Evolutionary conservation across 23 tunicate species (phyloP).

Genomic region (Diplosoma virens): DNA sequence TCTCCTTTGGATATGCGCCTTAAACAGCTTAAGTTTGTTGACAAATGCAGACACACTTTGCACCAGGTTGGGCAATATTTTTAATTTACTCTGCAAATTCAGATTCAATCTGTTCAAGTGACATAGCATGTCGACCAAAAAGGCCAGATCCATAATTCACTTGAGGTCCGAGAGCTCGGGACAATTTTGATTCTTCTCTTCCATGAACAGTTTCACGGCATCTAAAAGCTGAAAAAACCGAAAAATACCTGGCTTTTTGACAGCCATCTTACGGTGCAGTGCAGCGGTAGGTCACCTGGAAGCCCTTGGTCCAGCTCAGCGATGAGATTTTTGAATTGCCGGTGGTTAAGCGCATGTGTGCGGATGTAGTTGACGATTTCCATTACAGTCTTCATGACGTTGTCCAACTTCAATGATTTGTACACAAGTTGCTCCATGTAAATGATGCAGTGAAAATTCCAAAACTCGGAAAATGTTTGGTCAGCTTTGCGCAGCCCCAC

Average conservation of each 20-base stretch:
- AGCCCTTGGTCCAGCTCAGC: constrained; percentile 57
- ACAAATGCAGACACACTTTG: constrained; percentile 43
- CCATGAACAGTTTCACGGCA: constrained; percentile 54
- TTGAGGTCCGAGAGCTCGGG: constrained; percentile 58
- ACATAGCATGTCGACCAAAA: constrained; percentile 39
- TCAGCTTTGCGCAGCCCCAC: constrained; percentile 52
- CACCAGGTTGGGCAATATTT: constrained; percentile 51
- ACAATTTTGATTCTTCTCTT: constrained; percentile 39
- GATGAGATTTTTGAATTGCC: constrained; percentile 44
- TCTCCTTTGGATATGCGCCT: constrained; percentile 48
- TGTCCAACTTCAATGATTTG: constrained; percentile 43
- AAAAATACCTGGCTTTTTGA: constrained; percentile 48
- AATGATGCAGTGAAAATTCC: constrained; percentile 47
- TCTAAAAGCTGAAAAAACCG: constrained; percentile 44
- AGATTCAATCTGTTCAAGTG: constrained; percentile 54
- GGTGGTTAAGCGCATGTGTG: constrained; percentile 61
- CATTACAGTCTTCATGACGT: constrained; percentile 49
- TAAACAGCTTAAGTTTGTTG: constrained; percentile 53
- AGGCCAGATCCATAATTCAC: constrained; percentile 57
- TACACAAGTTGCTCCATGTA: constrained; percentile 49
- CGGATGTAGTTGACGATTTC: constrained; percentile 54
- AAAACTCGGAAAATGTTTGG: constrained; percentile 46
- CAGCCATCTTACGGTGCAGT: constrained; percentile 28
- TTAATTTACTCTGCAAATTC: constrained; percentile 56
- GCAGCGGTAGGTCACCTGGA: constrained; percentile 59